Evolutionary conservation across 1,140 invertebrate species (phyloP).

Genomic region (Drosophila kurseongensis): DNA sequence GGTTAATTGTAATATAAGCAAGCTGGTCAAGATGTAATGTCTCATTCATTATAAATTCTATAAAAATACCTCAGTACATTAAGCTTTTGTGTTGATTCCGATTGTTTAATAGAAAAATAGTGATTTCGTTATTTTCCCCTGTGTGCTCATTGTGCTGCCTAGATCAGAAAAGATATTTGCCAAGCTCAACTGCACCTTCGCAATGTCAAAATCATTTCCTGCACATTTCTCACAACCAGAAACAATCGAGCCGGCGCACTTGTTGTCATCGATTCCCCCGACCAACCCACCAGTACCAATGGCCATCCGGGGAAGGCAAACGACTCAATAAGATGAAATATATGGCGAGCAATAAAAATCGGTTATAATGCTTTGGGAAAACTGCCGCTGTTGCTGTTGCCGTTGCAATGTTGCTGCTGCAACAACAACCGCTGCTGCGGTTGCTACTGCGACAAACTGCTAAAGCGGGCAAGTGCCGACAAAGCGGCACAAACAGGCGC

Average conservation of each 20-base stretch:
- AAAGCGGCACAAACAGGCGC: slow-evolving; percentile 74
- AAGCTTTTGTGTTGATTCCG: neutral
- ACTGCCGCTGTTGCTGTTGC: slow-evolving; percentile 25
- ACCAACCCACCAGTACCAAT: neutral
- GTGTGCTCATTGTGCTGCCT: slow-evolving; percentile 1
- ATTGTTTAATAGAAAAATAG: neutral
- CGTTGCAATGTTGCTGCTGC: slow-evolving; percentile 10
- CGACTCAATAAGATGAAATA: slow-evolving; percentile 85
- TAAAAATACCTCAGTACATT: too few species aligned
- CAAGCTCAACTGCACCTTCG: slow-evolving; percentile 22
- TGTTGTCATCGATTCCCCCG: slow-evolving; percentile 46
- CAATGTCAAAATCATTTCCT: slow-evolving; percentile 42
- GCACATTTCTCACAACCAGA: slow-evolving; percentile 30
- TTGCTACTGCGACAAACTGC: slow-evolving; percentile 68
- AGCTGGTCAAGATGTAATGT: too few species aligned
- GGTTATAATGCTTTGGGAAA: slow-evolving; percentile 81
- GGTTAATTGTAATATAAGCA: too few species aligned
- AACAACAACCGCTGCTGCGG: neutral
- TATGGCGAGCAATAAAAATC: slow-evolving; percentile 83
- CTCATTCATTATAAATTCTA: too few species aligned
- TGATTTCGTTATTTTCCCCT: neutral
- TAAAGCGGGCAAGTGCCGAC: slow-evolving; percentile 54
- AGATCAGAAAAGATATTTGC: slow-evolving; percentile 27
- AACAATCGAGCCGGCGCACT: slow-evolving; percentile 41
- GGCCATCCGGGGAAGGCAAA: slow-evolving; percentile 34